Evolutionary conservation across 92 coral and sea anemone genomes (phyloP).

Genomic region (Epizoanthus ramosus): DNA sequence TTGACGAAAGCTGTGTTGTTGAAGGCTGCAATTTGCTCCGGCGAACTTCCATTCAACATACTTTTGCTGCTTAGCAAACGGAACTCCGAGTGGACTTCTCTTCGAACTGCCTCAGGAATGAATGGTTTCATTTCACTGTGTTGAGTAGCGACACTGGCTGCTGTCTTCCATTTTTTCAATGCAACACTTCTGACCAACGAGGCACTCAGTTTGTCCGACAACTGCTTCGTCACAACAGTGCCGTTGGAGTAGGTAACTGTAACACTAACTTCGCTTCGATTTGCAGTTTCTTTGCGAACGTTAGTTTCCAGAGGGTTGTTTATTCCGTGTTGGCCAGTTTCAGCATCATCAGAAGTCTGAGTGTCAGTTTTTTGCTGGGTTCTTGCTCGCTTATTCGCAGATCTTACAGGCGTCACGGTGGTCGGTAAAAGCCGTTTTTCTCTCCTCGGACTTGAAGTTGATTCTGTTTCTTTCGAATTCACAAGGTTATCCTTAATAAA

Average conservation of each 20-base stretch:
- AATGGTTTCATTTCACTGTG: constrained; percentile 6
- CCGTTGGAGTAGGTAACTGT: constrained; percentile 49
- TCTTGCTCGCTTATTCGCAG: too few relatives aligned
- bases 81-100: constrained; percentile 6
- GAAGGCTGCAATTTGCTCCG: constrained; percentile 23
- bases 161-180: constrained; percentile 57
- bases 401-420: too few relatives aligned
- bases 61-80: background rate
- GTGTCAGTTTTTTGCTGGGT: background rate
- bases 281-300: background rate
- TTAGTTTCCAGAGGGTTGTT: too few relatives aligned
- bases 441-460: too few relatives aligned
- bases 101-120: background rate
- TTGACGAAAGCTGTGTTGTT: background rate
- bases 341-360: too few relatives aligned
- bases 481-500: too few relatives aligned
- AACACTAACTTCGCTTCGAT: constrained; percentile 11
- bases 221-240: constrained; percentile 22
- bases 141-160: constrained; percentile 40
- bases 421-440: too few relatives aligned
- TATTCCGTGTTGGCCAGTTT: too few relatives aligned
- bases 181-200: constrained; percentile 47
- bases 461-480: too few relatives aligned
- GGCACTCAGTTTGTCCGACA: constrained; percentile 48
- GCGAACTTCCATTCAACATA: background rate